These are phyloP conservation scores for Petrocephalus zakoni DNA, from an alignment of 2,113 vertebrate genomes.

Conservation along the genomic window DNA sequence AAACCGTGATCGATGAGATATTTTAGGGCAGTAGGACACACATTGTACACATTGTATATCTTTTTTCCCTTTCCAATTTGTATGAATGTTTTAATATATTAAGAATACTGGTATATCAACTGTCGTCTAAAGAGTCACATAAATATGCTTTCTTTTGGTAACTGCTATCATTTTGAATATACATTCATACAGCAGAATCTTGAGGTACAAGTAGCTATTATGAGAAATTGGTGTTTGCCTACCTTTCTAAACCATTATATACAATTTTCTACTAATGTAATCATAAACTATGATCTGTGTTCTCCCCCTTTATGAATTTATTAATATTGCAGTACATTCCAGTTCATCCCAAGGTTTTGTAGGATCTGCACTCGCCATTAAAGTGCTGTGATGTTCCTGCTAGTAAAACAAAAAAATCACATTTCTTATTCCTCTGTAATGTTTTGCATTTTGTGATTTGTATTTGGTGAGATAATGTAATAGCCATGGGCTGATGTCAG, in stretches of 20 bases:
- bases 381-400: not conserved
- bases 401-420: not conserved
- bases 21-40: not conserved
- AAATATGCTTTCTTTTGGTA: not conserved
- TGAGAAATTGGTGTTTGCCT: not conserved
- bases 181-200: not conserved
- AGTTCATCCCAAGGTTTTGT: not conserved
- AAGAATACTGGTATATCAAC: not conserved
- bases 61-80: not conserved
- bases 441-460: not conserved
- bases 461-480: not conserved
- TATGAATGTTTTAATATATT: not conserved
- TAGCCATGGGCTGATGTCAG: not conserved
- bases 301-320: not conserved
- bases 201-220: not conserved
- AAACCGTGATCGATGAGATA: not conserved
- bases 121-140: not conserved
- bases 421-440: not conserved
- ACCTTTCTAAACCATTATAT: not conserved
- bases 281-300: not conserved
- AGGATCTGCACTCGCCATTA: not conserved
- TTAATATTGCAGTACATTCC: not conserved
- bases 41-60: not conserved
- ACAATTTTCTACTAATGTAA: not conserved
- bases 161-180: not conserved